A percentile compares a stretch with the other conserved stretches of the same genome.
phyloP scores from a whole-genome alignment of 2,113 vertebrate genomes.

The Ploceus nigricollis region DNA sequence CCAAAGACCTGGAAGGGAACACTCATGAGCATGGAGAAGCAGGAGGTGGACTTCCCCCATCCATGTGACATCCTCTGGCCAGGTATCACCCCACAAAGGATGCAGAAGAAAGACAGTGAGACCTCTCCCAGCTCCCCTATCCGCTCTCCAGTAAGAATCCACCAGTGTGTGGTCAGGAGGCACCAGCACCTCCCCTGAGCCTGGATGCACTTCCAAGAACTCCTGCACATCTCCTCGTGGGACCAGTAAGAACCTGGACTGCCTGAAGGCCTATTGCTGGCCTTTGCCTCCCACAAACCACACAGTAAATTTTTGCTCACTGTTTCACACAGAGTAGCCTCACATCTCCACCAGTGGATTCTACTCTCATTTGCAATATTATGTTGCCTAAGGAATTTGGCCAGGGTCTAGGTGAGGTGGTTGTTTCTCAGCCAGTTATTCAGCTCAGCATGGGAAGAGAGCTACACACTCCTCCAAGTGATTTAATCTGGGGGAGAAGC shows the following conservation, averaged over 20 bases:
- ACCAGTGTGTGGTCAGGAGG: not conserved
- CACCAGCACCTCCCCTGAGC: not conserved
- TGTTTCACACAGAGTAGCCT: not conserved
- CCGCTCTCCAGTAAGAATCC: not conserved
- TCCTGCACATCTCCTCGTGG: not conserved
- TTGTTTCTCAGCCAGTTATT: not conserved
- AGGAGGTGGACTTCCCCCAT: not conserved
- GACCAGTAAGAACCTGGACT: not conserved
- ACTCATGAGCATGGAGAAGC: not conserved
- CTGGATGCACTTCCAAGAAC: not conserved
- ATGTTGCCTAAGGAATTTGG: not conserved
- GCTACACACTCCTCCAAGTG: not conserved
- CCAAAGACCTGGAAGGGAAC: slow-evolving; percentile 84
- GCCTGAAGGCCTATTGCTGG: not conserved
- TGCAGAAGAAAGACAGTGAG: not conserved
- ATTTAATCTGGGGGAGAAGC: not conserved
- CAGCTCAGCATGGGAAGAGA: not conserved
- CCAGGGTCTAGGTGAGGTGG: not conserved
- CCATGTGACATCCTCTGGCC: not conserved
- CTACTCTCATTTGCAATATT: not conserved
- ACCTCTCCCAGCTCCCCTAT: not conserved
- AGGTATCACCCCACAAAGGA: not conserved
- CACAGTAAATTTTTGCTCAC: not conserved
- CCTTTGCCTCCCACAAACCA: not conserved
- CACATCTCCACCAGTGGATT: not conserved